Percentiles rank a stretch among this genome's conserved stretches.
phyloP scores from a whole-genome alignment of 92 coral and sea anemone genomes.

The Paragorgia papillata region DNA sequence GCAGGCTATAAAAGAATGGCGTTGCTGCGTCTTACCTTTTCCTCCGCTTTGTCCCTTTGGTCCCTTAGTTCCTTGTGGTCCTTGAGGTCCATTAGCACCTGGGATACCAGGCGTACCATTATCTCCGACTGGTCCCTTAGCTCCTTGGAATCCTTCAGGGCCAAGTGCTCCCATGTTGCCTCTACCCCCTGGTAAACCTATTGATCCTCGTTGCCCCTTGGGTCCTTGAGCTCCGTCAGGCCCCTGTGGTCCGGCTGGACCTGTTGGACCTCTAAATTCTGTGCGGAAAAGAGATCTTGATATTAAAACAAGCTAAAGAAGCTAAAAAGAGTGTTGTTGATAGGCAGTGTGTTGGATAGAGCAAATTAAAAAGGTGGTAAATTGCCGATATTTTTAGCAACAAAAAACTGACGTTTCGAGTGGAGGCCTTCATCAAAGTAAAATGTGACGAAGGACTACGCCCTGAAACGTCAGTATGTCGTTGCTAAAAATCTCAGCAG shows the following conservation, averaged over 20 bases:
- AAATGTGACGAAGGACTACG: too few species aligned
- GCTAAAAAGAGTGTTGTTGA: too few species aligned
- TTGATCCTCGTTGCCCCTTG: constrained; percentile 4
- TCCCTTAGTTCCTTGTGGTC: constrained; percentile 30
- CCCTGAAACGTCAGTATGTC: too few species aligned
- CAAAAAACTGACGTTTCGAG: too few species aligned
- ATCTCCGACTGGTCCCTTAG: background rate
- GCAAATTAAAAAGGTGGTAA: too few species aligned
- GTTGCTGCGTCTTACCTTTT: background rate
- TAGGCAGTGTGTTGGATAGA: too few species aligned
- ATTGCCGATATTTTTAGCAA: too few species aligned
- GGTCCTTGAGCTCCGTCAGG: constrained; percentile 18
- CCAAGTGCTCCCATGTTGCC: constrained; percentile 8
- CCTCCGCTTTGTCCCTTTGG: constrained; percentile 35
- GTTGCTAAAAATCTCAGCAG: too few species aligned
- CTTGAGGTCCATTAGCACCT: constrained; percentile 29
- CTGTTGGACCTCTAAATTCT: constrained; percentile 10
- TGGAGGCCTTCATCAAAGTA: too few species aligned
- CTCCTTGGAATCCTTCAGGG: constrained; percentile 16
- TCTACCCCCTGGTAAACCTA: constrained; percentile 6
- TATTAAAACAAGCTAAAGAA: too few species aligned
- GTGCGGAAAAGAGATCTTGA: background rate
- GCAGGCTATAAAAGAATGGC: too few species aligned
- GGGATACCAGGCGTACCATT: background rate
- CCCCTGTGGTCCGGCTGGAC: constrained; percentile 37